Evolutionary conservation across 2,888 invertebrate species (phyloP).

Genomic region (Cantharis lateralis): DNA sequence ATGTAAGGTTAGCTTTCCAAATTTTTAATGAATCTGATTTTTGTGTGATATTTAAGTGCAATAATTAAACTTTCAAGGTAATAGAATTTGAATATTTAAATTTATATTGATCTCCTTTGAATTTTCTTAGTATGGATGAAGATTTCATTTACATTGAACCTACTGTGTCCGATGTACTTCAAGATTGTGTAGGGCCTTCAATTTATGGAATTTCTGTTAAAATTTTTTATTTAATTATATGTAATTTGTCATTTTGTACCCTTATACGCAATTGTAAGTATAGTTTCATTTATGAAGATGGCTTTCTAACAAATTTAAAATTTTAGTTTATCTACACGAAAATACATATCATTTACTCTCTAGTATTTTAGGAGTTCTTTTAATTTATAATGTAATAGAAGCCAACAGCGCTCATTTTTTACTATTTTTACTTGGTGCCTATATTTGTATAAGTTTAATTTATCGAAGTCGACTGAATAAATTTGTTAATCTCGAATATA

Average conservation of each 20-base stretch:
- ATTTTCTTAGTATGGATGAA: not conserved
- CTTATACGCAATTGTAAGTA: conserved; percentile 28
- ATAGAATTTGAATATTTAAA: not conserved
- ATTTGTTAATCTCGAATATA: conserved; percentile 18
- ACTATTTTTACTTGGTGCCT: not conserved
- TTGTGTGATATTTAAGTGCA: not conserved
- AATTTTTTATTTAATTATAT: conserved; percentile 24
- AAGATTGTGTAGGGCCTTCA: conserved; percentile 34
- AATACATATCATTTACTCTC: not conserved
- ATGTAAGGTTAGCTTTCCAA: not conserved
- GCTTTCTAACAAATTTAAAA: not conserved
- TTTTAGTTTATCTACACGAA: not conserved
- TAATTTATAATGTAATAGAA: conserved; percentile 1
- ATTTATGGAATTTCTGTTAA: conserved; percentile 26
- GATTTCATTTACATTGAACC: conserved; percentile 7
- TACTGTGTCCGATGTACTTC: conserved; percentile 16
- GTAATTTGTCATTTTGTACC: conserved; percentile 33
- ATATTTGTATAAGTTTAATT: conserved; percentile 16
- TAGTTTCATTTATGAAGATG: not conserved
- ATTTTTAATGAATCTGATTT: not conserved
- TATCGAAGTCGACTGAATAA: conserved; percentile 7
- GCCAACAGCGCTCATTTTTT: conserved; percentile 8
- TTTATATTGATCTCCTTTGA: not conserved
- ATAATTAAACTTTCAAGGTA: not conserved
- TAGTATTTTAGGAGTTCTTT: not conserved